These are phyloP conservation scores for Caloenas nicobarica DNA, from an alignment of 2,113 vertebrate genomes.

Conservation along the genomic window DNA sequence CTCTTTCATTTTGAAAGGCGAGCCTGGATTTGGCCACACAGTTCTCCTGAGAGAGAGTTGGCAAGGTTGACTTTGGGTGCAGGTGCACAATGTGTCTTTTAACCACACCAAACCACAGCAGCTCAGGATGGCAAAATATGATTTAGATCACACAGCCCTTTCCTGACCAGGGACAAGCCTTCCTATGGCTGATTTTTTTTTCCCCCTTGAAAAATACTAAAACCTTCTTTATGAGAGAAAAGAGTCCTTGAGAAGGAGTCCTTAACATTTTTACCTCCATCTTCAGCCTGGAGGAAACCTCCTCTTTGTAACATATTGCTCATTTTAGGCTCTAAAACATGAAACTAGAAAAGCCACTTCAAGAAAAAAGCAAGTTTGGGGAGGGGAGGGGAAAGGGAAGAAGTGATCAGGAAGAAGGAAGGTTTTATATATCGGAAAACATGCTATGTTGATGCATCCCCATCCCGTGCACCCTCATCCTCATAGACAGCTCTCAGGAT, in stretches of 20 bases:
- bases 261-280: not conserved
- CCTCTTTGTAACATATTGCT: accelerated
- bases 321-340: not conserved
- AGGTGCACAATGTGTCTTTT: accelerated
- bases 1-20: not conserved
- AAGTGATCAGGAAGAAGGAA: not conserved
- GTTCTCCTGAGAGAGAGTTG: not conserved
- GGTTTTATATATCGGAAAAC: not conserved
- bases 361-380: not conserved
- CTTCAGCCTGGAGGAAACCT: not conserved
- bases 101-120: not conserved
- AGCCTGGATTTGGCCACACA: accelerated
- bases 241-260: not conserved
- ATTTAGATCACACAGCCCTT: not conserved
- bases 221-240: not conserved
- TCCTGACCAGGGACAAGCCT: not conserved
- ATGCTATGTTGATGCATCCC: accelerated
- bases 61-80: not conserved
- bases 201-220: not conserved
- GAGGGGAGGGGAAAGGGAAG: not conserved
- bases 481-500: accelerated
- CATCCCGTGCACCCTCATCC: not conserved
- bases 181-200: not conserved
- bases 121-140: not conserved
- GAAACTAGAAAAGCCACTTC: not conserved